Evolutionary conservation across 1,140 invertebrate genomes (phyloP).

Genomic region (Pogonus chalceus): DNA sequence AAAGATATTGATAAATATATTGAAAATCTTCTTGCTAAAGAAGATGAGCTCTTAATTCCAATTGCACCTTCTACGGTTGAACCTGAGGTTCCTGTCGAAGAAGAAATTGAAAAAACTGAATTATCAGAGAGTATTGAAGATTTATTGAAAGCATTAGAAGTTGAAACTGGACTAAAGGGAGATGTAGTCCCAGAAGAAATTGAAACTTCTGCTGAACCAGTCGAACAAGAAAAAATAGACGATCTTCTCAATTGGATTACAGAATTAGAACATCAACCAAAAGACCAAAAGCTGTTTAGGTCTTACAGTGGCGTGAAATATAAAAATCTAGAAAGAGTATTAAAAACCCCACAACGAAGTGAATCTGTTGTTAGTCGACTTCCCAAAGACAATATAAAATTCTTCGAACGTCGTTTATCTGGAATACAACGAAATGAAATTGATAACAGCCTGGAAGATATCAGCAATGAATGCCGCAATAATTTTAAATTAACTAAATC

Average conservation of each 20-base stretch:
- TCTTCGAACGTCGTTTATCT: constrained; percentile 28
- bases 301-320: constrained; percentile 31
- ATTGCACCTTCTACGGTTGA: constrained; percentile 22
- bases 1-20: constrained; percentile 32
- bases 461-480: not conserved
- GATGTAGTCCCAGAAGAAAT: constrained; percentile 14
- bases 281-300: constrained; percentile 24
- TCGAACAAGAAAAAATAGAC: constrained; percentile 26
- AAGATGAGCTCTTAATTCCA: constrained; percentile 31
- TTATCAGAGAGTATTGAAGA: constrained; percentile 32
- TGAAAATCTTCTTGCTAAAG: constrained; percentile 29
- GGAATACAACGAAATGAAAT: constrained; percentile 21
- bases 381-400: constrained; percentile 28
- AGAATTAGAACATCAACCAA: constrained; percentile 29
- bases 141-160: constrained; percentile 29
- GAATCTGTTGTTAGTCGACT: constrained; percentile 27
- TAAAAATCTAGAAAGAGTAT: constrained; percentile 27
- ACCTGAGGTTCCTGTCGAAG: constrained; percentile 2
- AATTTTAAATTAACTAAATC: constrained; percentile 23
- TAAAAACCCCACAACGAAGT: constrained; percentile 23
- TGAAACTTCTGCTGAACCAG: constrained; percentile 17
- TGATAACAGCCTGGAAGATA: constrained; percentile 10
- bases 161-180: constrained; percentile 20
- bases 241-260: constrained; percentile 33
- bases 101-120: constrained; percentile 11